Percentiles rank a stretch among this genome's conserved stretches.
Conservation (phyloP, 2,113 vertebrate species). For the Irena cyanogastra region DNA sequence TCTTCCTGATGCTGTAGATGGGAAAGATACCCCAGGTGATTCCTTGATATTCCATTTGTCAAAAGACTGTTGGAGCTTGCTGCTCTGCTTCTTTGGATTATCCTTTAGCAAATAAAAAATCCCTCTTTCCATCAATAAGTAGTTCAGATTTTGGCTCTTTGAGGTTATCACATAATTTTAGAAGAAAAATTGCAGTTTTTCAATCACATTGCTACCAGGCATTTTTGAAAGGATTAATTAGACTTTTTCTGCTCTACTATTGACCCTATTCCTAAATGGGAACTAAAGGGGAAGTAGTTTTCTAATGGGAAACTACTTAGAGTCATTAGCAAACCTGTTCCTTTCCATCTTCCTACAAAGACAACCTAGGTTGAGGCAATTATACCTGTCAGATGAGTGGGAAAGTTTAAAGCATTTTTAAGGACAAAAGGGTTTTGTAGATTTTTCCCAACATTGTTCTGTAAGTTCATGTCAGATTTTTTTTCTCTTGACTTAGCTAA, state of each 20-base stretch:
- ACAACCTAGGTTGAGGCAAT: neutral
- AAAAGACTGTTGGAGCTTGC: neutral
- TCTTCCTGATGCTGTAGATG: neutral
- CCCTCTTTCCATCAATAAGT: neutral
- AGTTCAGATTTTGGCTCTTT: neutral
- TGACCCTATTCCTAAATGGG: neutral
- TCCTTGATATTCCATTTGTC: neutral
- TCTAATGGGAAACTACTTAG: neutral
- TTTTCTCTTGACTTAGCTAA: neutral
- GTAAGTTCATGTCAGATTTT: neutral
- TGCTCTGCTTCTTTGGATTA: neutral
- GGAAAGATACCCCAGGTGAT: neutral
- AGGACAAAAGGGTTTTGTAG: neutral
- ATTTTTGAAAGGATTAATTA: constrained; percentile 17
- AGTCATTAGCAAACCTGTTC: neutral
- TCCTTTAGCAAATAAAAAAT: neutral
- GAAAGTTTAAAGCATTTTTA: neutral
- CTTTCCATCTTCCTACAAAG: neutral
- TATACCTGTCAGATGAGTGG: neutral
- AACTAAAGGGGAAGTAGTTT: too few species aligned
- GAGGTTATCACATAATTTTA: neutral
- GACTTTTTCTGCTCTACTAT: neutral
- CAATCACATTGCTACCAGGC: neutral
- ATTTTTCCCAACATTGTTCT: neutral
- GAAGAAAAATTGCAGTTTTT: neutral